phyloP scores from a whole-genome alignment of 2,113 vertebrate genomes.

The Rafetus swinhoei region DNA sequence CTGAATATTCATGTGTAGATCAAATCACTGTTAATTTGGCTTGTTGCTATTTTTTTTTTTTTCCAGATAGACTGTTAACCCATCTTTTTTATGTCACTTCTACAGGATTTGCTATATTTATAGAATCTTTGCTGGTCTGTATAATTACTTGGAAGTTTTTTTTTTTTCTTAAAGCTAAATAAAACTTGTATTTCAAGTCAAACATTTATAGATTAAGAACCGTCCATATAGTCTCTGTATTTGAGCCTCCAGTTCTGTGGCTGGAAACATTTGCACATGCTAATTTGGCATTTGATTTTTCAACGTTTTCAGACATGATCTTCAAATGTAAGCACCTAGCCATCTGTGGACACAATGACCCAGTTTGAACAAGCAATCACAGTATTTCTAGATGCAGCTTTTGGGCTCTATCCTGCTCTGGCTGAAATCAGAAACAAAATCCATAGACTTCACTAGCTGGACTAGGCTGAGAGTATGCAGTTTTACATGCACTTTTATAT shows the following conservation, averaged over 20 bases:
- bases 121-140: slow-evolving; percentile 2
- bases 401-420: not conserved
- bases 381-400: not conserved
- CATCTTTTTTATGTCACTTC: slow-evolving; percentile 41
- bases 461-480: not conserved
- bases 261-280: not conserved
- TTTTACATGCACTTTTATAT: not conserved
- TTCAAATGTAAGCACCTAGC: not conserved
- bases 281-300: not conserved
- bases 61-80: slow-evolving; percentile 13
- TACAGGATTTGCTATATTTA: slow-evolving; percentile 37
- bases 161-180: not conserved
- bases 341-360: not conserved
- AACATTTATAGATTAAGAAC: not conserved
- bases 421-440: not conserved
- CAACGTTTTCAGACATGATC: not conserved
- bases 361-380: not conserved
- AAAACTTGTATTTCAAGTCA: not conserved
- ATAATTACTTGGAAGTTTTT: not conserved
- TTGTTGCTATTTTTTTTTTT: slow-evolving; percentile 19
- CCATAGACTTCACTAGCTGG: not conserved
- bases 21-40: slow-evolving; percentile 62
- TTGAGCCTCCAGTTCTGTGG: not conserved
- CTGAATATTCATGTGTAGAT: slow-evolving; percentile 57
- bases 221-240: not conserved